Evolutionary conservation across 2,797 vertebrate genomes (phyloP).

Genomic region (Lycodopsis pacificus): DNA sequence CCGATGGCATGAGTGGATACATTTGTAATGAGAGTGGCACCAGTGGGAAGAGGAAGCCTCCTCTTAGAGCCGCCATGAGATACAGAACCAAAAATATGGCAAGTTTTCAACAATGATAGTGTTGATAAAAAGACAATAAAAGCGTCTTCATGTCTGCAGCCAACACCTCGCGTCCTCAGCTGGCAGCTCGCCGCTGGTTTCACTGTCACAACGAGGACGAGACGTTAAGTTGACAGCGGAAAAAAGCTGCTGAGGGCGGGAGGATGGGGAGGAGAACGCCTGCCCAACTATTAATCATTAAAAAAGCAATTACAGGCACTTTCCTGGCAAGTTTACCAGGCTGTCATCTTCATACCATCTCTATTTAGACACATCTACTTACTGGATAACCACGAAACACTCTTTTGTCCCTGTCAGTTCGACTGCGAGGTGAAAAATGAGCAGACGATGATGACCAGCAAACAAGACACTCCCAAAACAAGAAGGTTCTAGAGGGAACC

Average conservation of each 20-base stretch:
- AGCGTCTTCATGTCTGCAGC: not conserved
- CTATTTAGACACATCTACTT: conserved; percentile 43
- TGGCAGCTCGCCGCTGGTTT: not conserved
- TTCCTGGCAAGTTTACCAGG: conserved; percentile 48
- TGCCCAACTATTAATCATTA: conserved; percentile 50
- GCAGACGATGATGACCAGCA: conserved; percentile 22
- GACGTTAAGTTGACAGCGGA: conserved; percentile 26
- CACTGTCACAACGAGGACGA: conserved; percentile 11
- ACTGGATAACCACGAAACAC: conserved; percentile 42
- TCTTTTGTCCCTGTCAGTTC: conserved; percentile 13
- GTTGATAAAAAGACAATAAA: not conserved
- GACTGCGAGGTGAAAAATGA: conserved; percentile 26
- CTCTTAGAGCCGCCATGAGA: not conserved
- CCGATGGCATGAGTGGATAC: not conserved
- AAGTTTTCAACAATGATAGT: not conserved
- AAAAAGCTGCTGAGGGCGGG: not conserved
- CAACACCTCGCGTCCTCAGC: not conserved
- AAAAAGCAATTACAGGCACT: conserved; percentile 50
- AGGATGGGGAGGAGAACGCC: not conserved
- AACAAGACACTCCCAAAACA: not conserved
- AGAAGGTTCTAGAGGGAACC: not conserved
- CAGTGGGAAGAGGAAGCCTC: not conserved
- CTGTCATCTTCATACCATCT: conserved; percentile 53
- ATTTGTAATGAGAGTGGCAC: not conserved
- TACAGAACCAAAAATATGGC: not conserved